Evolutionary conservation across 2,113 vertebrate species (phyloP).

Genomic region (Malurus alboscapulatus): DNA sequence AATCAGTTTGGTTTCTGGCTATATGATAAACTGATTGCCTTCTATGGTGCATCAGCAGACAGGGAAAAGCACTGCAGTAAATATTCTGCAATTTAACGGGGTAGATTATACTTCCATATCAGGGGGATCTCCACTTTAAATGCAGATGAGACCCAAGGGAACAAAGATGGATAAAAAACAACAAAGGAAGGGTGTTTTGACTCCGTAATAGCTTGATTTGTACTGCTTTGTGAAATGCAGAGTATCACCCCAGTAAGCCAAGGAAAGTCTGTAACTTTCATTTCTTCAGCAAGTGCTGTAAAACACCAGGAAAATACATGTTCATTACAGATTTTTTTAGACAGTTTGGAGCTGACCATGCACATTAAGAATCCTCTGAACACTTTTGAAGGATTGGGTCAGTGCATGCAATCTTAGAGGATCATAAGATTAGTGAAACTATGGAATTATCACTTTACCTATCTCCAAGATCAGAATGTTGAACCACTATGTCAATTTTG

Average conservation of each 20-base stretch:
- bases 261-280: background rate
- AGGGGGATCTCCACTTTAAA: background rate
- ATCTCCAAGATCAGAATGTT: background rate
- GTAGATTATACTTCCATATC: background rate
- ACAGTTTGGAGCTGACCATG: background rate
- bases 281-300: background rate
- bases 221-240: background rate
- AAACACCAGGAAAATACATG: background rate
- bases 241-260: background rate
- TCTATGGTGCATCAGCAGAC: background rate
- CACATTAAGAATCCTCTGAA: background rate
- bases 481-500: background rate
- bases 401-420: background rate
- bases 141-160: background rate
- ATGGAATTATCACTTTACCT: background rate
- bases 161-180: background rate
- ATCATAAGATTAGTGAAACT: background rate
- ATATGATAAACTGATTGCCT: background rate
- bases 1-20: background rate
- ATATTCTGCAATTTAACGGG: background rate
- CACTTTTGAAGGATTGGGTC: fast-evolving
- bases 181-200: background rate
- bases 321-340: background rate
- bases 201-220: background rate
- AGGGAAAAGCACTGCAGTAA: background rate